Base-by-base conservation (phyloP, 2,888 invertebrate species). In the Salpingus planirostris region DNA sequence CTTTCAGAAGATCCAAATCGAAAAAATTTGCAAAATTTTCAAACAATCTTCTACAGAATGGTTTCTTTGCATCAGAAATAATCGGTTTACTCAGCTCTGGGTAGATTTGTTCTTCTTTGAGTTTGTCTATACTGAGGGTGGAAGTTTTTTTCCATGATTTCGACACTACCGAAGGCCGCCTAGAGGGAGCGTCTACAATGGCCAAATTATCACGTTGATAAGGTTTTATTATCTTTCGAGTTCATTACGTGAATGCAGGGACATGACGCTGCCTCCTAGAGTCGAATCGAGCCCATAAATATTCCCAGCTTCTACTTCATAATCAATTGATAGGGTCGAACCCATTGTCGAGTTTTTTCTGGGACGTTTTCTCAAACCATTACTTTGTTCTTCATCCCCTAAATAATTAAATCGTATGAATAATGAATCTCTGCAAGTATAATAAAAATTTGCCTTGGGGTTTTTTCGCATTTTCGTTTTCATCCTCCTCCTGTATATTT, bases 1-100 rank as follows among this genome's bases (percentile, higher is more conserved):
- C 80, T 39, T 63, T 69, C n/a, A 82, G 57, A 26, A 82, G 64
- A 21, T 72, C 73, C 29, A 82, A 60, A 58, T 81, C 81, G 50
- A 80, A 79, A 40, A 76, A 70, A n/a, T n/a, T n/a, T n/a, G n/a
- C n/a, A n/a, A n/a, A 8, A 66, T 59, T 1, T n/a, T n/a, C n/a
- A n/a, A n/a, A n/a, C n/a, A 38, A 31, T 33, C 38, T 29, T 24
- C 41, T 43, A 37, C 43, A 45, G 3, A 18, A 14, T 2, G 27
- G 7, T 27, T 33, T 27, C 12, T 29, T 25, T n/a, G n/a, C n/a
- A n/a, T n/a, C n/a, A n/a, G n/a, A n/a, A n/a, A n/a, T n/a, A n/a
- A n/a, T 44, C 2, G 40, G 41, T 27, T 31, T 31, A 13, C 42
- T 53, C 40, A 58, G 29, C 18, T 43, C 40, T 2, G 44, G 30